Conservation (phyloP, 1,140 invertebrate genomes). For the Popillia japonica region DNA sequence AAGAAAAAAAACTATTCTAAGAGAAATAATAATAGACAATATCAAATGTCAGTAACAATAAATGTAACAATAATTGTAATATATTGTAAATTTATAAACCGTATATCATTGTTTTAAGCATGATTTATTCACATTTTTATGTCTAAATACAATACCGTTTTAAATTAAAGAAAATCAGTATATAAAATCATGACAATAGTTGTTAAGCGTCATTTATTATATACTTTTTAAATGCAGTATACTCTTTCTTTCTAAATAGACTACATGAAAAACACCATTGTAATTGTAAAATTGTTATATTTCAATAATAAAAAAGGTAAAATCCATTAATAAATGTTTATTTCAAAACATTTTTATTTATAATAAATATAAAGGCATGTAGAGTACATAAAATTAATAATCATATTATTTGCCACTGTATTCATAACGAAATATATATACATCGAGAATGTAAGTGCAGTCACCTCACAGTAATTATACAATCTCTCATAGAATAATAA, state of each 20-base stretch:
- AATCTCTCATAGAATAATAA: slow-evolving; percentile 24
- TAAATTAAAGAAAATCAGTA: slow-evolving; percentile 5
- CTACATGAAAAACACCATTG: not conserved
- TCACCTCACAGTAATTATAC: slow-evolving; percentile 37
- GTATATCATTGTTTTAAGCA: not conserved
- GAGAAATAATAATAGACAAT: slow-evolving; percentile 40
- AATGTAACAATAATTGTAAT: slow-evolving; percentile 41
- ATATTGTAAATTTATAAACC: slow-evolving; percentile 6
- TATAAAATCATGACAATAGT: slow-evolving; percentile 28
- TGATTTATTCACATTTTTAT: not conserved
- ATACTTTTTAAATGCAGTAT: slow-evolving; percentile 3
- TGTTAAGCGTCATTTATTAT: slow-evolving; percentile 3
- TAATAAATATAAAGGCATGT: not conserved
- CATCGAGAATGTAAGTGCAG: slow-evolving; percentile 35
- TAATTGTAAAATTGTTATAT: slow-evolving; percentile 29
- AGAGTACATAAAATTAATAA: not conserved
- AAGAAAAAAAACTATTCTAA: not conserved
- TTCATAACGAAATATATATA: not conserved
- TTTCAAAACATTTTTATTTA: slow-evolving; percentile 12
- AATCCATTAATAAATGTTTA: not conserved
- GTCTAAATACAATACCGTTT: not conserved
- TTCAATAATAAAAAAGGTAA: slow-evolving; percentile 18
- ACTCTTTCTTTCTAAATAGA: slow-evolving; percentile 14
- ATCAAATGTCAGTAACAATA: slow-evolving; percentile 44
- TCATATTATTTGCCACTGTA: not conserved